A percentile compares a stretch with the other conserved stretches of the same genome.
Conservation (phyloP, 1,140 invertebrate genomes). For the Bombus balteatus region DNA sequence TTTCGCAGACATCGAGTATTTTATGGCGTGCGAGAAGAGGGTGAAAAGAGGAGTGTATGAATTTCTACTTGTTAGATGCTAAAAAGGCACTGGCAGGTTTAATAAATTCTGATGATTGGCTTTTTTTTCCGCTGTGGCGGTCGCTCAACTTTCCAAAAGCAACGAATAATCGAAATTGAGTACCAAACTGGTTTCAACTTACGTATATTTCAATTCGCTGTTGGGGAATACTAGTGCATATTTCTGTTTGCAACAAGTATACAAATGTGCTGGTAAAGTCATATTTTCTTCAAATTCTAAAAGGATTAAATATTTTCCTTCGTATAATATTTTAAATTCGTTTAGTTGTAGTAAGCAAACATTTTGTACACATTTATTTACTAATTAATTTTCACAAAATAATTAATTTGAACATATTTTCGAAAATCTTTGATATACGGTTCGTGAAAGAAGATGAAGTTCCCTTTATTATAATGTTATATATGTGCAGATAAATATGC, state of each 20-base stretch:
- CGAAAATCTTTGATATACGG: no score
- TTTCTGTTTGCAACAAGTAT: not conserved
- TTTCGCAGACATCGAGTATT: not conserved
- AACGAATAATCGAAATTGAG: not conserved
- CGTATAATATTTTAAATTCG: no score
- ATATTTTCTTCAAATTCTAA: no score
- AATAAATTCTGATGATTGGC: conserved; percentile 5
- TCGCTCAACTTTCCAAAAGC: not conserved
- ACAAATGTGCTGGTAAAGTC: no score
- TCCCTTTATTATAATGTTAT: no score
- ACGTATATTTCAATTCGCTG: not conserved
- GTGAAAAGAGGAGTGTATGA: not conserved
- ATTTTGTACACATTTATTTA: no score
- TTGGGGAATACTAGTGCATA: not conserved
- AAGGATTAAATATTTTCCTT: no score
- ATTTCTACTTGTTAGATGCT: not conserved
- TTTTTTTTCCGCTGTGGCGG: not conserved
- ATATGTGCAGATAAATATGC: no score
- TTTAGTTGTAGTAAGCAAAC: no score
- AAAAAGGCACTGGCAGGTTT: not conserved
- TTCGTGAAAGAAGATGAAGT: no score
- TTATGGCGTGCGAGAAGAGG: not conserved
- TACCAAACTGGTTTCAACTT: not conserved
- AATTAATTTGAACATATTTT: no score
- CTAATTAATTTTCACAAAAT: no score